Conservation (phyloP, 2,113 vertebrate genomes). For the Nettapus auritus region DNA sequence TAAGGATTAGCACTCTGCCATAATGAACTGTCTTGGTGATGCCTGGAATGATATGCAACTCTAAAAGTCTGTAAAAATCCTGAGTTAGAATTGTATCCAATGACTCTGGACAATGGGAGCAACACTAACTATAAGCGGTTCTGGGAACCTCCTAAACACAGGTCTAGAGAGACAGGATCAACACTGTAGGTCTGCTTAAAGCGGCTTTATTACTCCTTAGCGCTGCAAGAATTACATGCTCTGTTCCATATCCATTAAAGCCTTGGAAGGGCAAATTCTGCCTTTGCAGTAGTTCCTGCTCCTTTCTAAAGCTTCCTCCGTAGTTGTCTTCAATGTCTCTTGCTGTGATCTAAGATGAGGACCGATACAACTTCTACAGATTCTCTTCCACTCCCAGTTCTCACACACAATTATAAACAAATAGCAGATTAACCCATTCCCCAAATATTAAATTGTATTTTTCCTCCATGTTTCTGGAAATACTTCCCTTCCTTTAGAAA, state of each 20-base stretch:
- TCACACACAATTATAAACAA: not conserved
- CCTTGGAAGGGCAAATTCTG: not conserved
- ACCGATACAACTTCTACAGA: not conserved
- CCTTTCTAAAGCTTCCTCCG: not conserved
- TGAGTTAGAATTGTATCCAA: not conserved
- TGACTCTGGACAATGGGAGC: not conserved
- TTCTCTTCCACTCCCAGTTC: not conserved
- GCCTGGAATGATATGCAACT: not conserved
- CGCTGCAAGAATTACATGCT: not conserved
- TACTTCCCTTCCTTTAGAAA: not conserved
- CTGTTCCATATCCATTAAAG: not conserved
- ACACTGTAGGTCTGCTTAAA: not conserved
- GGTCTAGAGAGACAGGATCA: not conserved
- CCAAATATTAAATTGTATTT: not conserved
- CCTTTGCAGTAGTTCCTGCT: not conserved
- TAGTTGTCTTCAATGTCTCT: not conserved
- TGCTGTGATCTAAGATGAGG: not conserved
- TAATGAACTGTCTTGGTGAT: not conserved
- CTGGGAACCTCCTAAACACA: not conserved
- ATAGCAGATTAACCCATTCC: not conserved
- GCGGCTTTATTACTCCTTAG: not conserved
- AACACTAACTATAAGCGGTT: not conserved
- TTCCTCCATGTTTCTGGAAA: not conserved
- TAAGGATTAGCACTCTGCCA: not conserved
- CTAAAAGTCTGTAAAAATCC: not conserved